Base-by-base conservation (phyloP, 2,888 invertebrate genomes). In the Dryocosmus kuriphilus region DNA sequence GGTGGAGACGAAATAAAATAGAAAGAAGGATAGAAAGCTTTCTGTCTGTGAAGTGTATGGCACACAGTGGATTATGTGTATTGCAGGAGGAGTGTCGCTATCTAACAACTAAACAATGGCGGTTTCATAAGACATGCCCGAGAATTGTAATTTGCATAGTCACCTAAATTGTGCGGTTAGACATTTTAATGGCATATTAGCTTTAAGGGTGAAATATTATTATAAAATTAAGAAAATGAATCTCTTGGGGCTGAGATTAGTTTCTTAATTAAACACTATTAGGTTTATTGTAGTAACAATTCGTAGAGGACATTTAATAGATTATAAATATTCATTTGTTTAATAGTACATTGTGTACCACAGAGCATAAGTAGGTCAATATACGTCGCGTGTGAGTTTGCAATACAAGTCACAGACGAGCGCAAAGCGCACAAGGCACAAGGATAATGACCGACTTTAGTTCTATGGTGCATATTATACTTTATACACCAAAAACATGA, bases 121-220 rank as follows among this genome's bases (percentile, higher is more conserved):
- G n/a, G 51, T n/a, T 71, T 27, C 51, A 32, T 51, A 27, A 30
- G 51, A 5, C 11, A 71, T n/a, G 51, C 22, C 71, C 30, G 27
- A 46, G 30, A 71, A 30, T 71, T 71, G 51, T 30, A 51, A 71
- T 71, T 71, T 71, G 30, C 71, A 51, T 71, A 32, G 30, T 71
- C 11, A 6, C n/a, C 30, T 71, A 51, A 71, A 71, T 71, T 71
- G 32, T 32, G 19, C n/a, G 27, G 30, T 22, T 67, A 38, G 41
- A 67, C 67, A 27, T 46, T 35, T n/a, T 22, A 14, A 63, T 22
- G 19, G 27, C 22, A 46, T 67, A 27, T 67, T 67, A 67, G 41
- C 38, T 9, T 30, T 57, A n/a, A 30, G 11, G 7, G 51, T 27
- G 16, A 46, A 41, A 46, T 46, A 67, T 67, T 67, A 8, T 22